A percentile compares a stretch with the other conserved stretches of the same genome.
These are phyloP conservation scores for Otolemur crassicaudatus DNA, from an alignment of 2,797 vertebrate genomes.

Conservation along the genomic window DNA sequence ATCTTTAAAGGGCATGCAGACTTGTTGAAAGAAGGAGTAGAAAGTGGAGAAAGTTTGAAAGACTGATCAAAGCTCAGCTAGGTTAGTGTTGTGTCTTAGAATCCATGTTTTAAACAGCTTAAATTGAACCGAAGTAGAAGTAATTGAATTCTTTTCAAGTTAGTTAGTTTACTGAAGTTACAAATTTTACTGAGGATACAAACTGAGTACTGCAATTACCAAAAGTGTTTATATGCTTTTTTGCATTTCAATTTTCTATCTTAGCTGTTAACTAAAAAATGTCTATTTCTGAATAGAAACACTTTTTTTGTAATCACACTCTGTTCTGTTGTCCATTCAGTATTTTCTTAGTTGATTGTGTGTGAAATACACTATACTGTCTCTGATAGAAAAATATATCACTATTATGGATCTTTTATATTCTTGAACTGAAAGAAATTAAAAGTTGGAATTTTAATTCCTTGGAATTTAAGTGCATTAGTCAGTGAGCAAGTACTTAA, in stretches of 20 bases:
- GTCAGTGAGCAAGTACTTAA: background rate
- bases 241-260: constrained; percentile 26
- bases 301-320: background rate
- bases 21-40: constrained; percentile 42
- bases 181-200: background rate
- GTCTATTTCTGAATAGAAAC: constrained; percentile 10
- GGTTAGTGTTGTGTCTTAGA: constrained; percentile 4
- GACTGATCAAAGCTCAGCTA: constrained; percentile 14
- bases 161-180: constrained; percentile 17
- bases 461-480: constrained; percentile 6
- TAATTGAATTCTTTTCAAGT: constrained; percentile 28
- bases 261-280: constrained; percentile 2
- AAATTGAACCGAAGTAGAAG: constrained; percentile 47
- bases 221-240: background rate
- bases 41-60: constrained; percentile 55
- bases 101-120: constrained; percentile 37
- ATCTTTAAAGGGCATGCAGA: constrained; percentile 57
- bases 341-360: background rate
- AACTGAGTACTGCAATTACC: background rate
- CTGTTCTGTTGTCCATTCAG: background rate
- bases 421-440: constrained; percentile 29
- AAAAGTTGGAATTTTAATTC: constrained; percentile 47
- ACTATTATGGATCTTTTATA: background rate
- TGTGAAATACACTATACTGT: background rate
- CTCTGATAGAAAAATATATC: constrained; percentile 4